These are phyloP conservation scores for Abrostola tripartita DNA, from an alignment of 2,888 invertebrate species.

Conservation along the genomic window DNA sequence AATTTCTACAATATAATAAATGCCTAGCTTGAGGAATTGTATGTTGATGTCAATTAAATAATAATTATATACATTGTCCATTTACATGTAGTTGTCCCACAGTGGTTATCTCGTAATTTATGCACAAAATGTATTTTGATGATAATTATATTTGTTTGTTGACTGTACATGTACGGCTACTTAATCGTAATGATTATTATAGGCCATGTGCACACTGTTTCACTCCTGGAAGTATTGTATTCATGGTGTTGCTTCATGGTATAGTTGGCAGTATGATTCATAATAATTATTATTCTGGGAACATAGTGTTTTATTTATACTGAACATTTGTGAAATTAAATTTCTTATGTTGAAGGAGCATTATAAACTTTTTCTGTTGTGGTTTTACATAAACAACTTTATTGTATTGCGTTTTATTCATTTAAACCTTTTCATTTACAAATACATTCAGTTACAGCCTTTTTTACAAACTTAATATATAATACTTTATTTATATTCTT, in stretches of 20 bases:
- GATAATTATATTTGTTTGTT: slow-evolving; percentile 21
- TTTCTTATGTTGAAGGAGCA: slow-evolving; percentile 39
- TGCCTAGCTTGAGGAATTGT: slow-evolving; percentile 51
- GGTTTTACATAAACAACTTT: slow-evolving; percentile 62
- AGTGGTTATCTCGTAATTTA: slow-evolving; percentile 33
- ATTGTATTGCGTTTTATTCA: slow-evolving; percentile 52
- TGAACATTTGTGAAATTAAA: slow-evolving; percentile 17
- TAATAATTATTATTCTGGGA: slow-evolving; percentile 1
- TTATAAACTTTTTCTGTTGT: slow-evolving; percentile 54
- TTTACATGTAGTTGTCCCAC: slow-evolving; percentile 42
- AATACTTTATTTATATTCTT: slow-evolving; percentile 15
- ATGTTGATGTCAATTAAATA: slow-evolving; percentile 54
- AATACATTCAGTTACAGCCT: slow-evolving; percentile 54
- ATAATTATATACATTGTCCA: slow-evolving; percentile 40
- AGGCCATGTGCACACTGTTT: background rate
- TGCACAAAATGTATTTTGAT: slow-evolving; percentile 55
- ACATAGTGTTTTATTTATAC: slow-evolving; percentile 19
- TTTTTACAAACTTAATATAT: slow-evolving; percentile 35
- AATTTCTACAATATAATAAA: slow-evolving; percentile 41
- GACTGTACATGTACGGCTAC: background rate
- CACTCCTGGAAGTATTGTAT: background rate
- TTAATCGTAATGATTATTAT: no score
- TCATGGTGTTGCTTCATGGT: slow-evolving; percentile 11
- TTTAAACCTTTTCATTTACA: slow-evolving; percentile 47
- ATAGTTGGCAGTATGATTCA: background rate